Conservation (phyloP, 2,113 vertebrate species). For the Epinephelus cyanopodus region DNA sequence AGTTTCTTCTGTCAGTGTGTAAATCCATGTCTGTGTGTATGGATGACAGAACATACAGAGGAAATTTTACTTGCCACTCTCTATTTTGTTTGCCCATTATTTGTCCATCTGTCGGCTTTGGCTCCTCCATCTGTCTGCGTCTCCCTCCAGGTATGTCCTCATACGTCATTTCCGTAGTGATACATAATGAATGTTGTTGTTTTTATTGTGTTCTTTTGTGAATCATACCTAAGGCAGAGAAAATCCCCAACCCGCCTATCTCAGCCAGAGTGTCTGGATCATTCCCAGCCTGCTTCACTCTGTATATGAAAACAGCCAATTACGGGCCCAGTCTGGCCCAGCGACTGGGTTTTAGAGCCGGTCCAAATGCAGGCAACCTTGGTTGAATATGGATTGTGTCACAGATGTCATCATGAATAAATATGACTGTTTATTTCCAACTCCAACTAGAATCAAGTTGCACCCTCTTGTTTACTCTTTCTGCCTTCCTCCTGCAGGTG, state of each 20-base stretch:
- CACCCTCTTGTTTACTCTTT: neutral
- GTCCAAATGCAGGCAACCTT: slow-evolving; percentile 8
- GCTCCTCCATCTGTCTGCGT: neutral
- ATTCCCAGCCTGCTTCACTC: slow-evolving; percentile 3
- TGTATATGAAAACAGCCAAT: slow-evolving; percentile 62
- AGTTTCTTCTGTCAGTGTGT: neutral
- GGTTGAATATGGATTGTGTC: slow-evolving; percentile 43
- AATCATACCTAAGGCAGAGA: slow-evolving; percentile 29
- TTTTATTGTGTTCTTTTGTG: slow-evolving; percentile 35
- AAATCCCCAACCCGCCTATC: slow-evolving; percentile 23
- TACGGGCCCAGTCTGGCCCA: slow-evolving; percentile 6
- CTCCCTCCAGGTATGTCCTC: neutral
- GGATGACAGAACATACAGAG: neutral
- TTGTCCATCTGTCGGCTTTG: neutral
- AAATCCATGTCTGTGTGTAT: slow-evolving; percentile 11
- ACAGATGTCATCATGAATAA: slow-evolving; percentile 60
- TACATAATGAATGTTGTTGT: slow-evolving; percentile 28
- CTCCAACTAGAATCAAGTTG: neutral
- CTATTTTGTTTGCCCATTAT: neutral
- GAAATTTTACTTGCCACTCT: neutral
- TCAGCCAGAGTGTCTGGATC: slow-evolving; percentile 31
- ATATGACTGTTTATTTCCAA: slow-evolving; percentile 31
- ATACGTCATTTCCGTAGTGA: neutral
- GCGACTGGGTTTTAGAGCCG: neutral
- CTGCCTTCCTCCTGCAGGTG: slow-evolving; percentile 22